Evolutionary conservation across 2,797 vertebrate genomes (phyloP).

Genomic region (Periparus ater): DNA sequence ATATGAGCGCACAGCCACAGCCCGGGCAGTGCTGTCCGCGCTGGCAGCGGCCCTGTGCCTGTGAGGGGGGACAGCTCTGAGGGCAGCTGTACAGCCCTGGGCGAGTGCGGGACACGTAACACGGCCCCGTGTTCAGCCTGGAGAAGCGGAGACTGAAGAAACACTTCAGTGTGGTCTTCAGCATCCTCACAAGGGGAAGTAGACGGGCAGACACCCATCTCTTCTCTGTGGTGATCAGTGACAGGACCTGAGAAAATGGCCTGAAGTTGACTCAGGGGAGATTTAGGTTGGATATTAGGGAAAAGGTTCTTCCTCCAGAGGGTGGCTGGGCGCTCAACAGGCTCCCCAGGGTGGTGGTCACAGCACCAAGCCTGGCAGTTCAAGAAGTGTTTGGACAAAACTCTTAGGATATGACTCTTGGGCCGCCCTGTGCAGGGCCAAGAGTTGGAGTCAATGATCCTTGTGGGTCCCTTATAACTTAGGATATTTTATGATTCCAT

Average conservation of each 20-base stretch:
- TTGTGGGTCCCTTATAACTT: not conserved
- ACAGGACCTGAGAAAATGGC: not conserved
- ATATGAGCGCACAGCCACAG: rapidly evolving
- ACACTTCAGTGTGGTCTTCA: not conserved
- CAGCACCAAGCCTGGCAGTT: not conserved
- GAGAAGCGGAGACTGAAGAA: not conserved
- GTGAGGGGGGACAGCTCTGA: rapidly evolving
- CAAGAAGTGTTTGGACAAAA: not conserved
- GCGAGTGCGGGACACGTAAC: rapidly evolving
- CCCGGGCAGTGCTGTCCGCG: not conserved
- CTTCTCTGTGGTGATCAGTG: not conserved
- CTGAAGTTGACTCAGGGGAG: not conserved
- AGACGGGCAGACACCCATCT: not conserved
- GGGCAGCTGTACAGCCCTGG: rapidly evolving
- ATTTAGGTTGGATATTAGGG: not conserved
- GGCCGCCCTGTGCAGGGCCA: not conserved
- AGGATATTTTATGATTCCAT: not conserved
- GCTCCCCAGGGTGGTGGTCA: no score
- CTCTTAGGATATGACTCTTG: not conserved
- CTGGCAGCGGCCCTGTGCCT: rapidly evolving
- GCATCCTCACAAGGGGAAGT: rapidly evolving
- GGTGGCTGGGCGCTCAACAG: not conserved
- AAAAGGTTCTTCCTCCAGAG: not conserved
- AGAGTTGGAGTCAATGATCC: not conserved
- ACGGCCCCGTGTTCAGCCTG: not conserved